Evolutionary conservation across 2,113 vertebrate species (phyloP), one percentile per base, ranked within the genome.

Genomic region (Camelus dromedarius): DNA sequence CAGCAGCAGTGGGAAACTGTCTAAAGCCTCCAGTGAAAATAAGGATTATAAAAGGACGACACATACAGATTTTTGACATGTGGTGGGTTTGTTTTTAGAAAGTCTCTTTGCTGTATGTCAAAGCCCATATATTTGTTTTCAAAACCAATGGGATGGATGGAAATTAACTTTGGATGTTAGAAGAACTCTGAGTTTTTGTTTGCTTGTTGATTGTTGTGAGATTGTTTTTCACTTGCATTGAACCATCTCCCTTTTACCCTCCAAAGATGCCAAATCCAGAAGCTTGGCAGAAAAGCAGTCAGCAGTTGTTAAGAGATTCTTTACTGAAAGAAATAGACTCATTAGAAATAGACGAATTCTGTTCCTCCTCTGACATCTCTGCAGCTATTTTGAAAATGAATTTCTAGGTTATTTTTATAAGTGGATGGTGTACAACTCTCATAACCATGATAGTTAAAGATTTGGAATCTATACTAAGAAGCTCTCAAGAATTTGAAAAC

Each of bases 371-470:
- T 76, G 77, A 72, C 52, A 64, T 88, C 75, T 91, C 87, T 35
- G 72, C 22, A 80, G 70, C 54, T 79, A 84, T 91, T 92, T 84
- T 76, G 42, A 93, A 84, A 96, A 96, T 58, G 50, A 84, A 95
- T 92, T 92, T 97, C n/a, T 76, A 69, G 52, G 48, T 77, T 90
- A 73, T 88, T 83, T 95, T 92, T 67, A 26, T 94, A 89, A 90
- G 42, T 48, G 62, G 42, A 62, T 58, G 26, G 30, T 75, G 0
- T 66, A 42, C 60, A 93, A 58, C 5, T 60, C 35, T 95, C 9
- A 69, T 26, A 83, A 73, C 0, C 67, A 56, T 19, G 82, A 30
- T 60, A 35, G n/a, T 58, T 93, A 96, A 24, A 54, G 26, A 60
- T 85, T 97, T 84, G 8, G 22, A 80, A 76, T 85, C 89, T 72